Evolutionary conservation across 1,140 invertebrate species (phyloP), one percentile per base, ranked within the genome.

Genomic region (Gonatopus flavifemur): DNA sequence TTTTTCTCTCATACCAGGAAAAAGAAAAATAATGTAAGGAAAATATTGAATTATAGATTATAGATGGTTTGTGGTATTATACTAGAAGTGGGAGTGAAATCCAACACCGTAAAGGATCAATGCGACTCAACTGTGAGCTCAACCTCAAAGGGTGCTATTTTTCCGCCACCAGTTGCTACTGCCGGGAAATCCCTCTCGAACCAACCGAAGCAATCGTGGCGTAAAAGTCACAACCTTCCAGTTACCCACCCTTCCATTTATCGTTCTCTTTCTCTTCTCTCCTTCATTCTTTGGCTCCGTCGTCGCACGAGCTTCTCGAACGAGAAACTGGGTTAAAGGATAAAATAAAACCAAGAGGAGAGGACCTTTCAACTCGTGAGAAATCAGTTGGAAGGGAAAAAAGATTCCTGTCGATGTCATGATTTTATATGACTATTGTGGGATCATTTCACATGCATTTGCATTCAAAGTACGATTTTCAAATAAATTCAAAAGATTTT

Each of bases 171-270:
- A 60, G 58, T 60, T 60, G 58, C 58, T 60, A 46, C 58, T 45
- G 42, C 53, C 56, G 50, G 42, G 50, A 58, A 58, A 60, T 39
- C 43, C 51, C 57, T 55, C 48, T 59, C 57, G 57, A 55, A 51
- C 59, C 52, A 55, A 51, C 59, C 52, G 57, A 55, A 32, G 41
- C 42, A 35, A 52, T 50, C 55, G 55, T 59, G 51, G 47, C 52
- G 59, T 64, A 66, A 66, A 64, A 64, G 51, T 64, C 58, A 51
- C 33, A 44, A 59, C 49, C 57, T 58, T 53, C 30, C 40, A 16
- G 49, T 32, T 53, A 55, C 38, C 25, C 44, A 30, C 59, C 35
- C 53, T 28, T 25, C 52, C 42, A 51, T 35, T 45, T 47, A 32
- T 47, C 55, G 56, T 49, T 54, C 49, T 33, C 37, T 39, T 44